A percentile compares a stretch with the other conserved stretches of the same genome.
Evolutionary conservation across 1,140 invertebrate species (phyloP).

Genomic region (Drosophila santomea): DNA sequence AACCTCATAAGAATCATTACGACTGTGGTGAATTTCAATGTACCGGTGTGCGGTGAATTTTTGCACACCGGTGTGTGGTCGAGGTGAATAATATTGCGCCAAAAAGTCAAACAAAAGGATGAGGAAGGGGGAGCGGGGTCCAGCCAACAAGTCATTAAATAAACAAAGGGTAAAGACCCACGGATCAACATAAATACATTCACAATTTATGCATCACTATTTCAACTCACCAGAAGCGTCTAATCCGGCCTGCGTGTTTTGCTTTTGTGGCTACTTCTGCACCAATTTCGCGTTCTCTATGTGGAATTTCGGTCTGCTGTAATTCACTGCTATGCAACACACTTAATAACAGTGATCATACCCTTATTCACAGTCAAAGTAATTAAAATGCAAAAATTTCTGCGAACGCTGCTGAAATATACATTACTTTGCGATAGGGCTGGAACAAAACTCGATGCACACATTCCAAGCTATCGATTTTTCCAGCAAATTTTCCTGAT

Average conservation of each 20-base stretch:
- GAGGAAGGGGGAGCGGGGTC: constrained; percentile 13
- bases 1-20: no score
- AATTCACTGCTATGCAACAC: background rate
- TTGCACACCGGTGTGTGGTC: constrained; percentile 31
- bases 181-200: no score
- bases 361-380: background rate
- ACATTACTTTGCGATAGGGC: background rate
- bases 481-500: no score
- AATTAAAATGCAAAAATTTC: constrained; percentile 20
- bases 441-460: no score
- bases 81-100: constrained; percentile 56
- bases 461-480: no score
- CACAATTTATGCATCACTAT: background rate
- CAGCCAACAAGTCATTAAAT: constrained; percentile 1
- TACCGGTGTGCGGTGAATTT: constrained; percentile 10
- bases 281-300: no score
- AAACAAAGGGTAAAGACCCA: background rate
- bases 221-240: constrained; percentile 42
- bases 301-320: background rate
- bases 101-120: constrained; percentile 66
- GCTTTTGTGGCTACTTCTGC: constrained; percentile 10
- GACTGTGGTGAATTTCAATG: constrained; percentile 4
- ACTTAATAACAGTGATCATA: background rate
- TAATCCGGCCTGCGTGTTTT: constrained; percentile 24
- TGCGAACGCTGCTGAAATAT: constrained; percentile 9